Percentiles rank a stretch among this genome's conserved stretches.
phyloP scores from a whole-genome alignment of 2,888 invertebrate genomes.

The Pheosia gnoma region DNA sequence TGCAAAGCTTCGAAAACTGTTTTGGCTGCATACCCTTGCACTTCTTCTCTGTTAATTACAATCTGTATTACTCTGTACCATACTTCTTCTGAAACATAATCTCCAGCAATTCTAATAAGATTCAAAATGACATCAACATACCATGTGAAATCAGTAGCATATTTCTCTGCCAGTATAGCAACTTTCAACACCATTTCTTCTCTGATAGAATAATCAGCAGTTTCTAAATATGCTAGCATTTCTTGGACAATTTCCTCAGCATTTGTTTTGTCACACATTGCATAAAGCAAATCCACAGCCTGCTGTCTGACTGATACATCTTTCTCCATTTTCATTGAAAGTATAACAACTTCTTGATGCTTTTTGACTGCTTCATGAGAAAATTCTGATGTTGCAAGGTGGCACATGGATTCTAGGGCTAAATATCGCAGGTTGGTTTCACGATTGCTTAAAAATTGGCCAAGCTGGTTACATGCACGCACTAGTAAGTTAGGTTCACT shows the following conservation, averaged over 20 bases:
- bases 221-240: conserved; percentile 99
- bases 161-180: conserved; percentile 99
- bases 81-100: conserved; percentile 99
- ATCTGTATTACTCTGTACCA: conserved; percentile 99
- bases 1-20: conserved; percentile 99
- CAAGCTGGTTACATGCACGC: conserved; percentile 98
- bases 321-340: conserved; percentile 99
- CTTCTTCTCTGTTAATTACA: conserved; percentile 99
- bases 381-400: conserved; percentile 99
- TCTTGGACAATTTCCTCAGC: conserved; percentile 99
- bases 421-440: conserved; percentile 99
- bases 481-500: conserved; percentile 98
- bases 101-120: conserved; percentile 99
- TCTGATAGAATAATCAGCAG: conserved; percentile 99
- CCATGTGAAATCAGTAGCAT: conserved; percentile 99
- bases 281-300: conserved; percentile 98
- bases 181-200: conserved; percentile 99
- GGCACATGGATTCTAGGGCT: conserved; percentile 99
- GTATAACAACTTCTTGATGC: conserved; percentile 99
- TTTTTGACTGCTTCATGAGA: conserved; percentile 99
- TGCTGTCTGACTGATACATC: conserved; percentile 99
- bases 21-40: conserved; percentile 99
- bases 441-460: conserved; percentile 98
- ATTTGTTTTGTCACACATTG: conserved; percentile 99
- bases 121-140: conserved; percentile 99